Conservation (phyloP, 2,797 vertebrate genomes). For the Argentina silus region DNA sequence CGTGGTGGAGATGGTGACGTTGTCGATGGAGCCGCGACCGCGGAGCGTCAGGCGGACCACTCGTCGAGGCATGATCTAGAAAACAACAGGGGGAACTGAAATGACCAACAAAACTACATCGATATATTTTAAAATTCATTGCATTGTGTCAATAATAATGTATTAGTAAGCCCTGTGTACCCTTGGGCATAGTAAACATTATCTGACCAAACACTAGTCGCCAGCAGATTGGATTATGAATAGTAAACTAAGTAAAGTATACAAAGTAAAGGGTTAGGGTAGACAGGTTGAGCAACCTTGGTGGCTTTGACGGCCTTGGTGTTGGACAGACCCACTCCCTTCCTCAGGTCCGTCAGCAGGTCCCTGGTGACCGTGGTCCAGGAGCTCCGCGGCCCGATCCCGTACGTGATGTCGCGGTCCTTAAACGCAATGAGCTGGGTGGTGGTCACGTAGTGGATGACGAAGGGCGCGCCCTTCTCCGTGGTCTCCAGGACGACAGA, state of each 20-base stretch:
- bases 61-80: constrained; percentile 87
- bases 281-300: too few species aligned
- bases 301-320: constrained; percentile 97
- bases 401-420: constrained; percentile 90
- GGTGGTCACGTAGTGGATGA: constrained; percentile 90
- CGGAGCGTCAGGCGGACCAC: constrained; percentile 84
- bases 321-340: constrained; percentile 95
- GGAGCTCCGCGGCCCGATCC: constrained; percentile 82
- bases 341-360: constrained; percentile 93
- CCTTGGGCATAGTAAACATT: too few species aligned
- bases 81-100: not conserved
- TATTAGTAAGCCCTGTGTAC: too few species aligned
- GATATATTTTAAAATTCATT: too few species aligned
- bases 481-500: constrained; percentile 94
- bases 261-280: too few species aligned
- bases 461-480: constrained; percentile 89
- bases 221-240: too few species aligned
- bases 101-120: not conserved
- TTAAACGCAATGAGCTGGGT: constrained; percentile 87
- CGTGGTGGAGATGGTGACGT: constrained; percentile 91
- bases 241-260: too few species aligned
- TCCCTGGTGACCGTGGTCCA: constrained; percentile 96
- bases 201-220: too few species aligned
- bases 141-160: too few species aligned
- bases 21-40: constrained; percentile 90